Evolutionary conservation across 2,888 invertebrate genomes (phyloP).

Genomic region (Orthosia gothica): DNA sequence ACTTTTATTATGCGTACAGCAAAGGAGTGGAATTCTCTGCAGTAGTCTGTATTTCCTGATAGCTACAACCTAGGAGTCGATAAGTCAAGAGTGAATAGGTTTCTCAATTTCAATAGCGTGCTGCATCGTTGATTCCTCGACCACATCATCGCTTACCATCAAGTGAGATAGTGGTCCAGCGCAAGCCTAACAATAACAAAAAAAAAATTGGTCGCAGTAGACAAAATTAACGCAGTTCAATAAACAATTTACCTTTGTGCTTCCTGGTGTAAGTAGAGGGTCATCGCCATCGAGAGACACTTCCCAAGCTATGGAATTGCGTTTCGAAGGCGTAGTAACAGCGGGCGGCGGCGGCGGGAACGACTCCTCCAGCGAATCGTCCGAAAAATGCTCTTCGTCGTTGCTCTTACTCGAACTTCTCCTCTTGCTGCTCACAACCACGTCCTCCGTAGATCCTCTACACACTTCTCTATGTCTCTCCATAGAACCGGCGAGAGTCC

Average conservation of each 20-base stretch:
- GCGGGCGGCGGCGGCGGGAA: conserved; percentile 93
- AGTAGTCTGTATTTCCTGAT: no score
- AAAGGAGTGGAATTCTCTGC: no score
- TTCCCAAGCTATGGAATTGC: conserved; percentile 97
- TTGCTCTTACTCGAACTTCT: conserved; percentile 83
- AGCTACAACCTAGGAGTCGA: no score
- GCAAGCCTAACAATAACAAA: no score
- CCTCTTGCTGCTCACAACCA: conserved; percentile 82
- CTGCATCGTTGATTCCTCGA: no score
- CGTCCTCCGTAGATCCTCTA: conserved; percentile 91
- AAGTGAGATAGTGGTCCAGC: no score
- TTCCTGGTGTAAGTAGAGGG: conserved; percentile 93
- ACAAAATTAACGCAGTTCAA: neutral
- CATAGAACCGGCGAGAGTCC: conserved; percentile 93
- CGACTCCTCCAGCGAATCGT: conserved; percentile 96
- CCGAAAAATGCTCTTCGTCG: conserved; percentile 94
- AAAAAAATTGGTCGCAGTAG: neutral
- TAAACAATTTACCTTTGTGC: conserved; percentile 90
- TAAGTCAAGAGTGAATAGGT: no score
- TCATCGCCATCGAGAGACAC: conserved; percentile 95
- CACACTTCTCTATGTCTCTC: conserved; percentile 96
- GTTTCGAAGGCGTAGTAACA: conserved; percentile 92
- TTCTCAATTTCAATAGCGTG: no score
- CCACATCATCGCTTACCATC: no score
- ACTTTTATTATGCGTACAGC: no score